These are phyloP conservation scores for Omphaloscelis lunosa DNA, from an alignment of 2,888 invertebrate genomes.

Conservation along the genomic window DNA sequence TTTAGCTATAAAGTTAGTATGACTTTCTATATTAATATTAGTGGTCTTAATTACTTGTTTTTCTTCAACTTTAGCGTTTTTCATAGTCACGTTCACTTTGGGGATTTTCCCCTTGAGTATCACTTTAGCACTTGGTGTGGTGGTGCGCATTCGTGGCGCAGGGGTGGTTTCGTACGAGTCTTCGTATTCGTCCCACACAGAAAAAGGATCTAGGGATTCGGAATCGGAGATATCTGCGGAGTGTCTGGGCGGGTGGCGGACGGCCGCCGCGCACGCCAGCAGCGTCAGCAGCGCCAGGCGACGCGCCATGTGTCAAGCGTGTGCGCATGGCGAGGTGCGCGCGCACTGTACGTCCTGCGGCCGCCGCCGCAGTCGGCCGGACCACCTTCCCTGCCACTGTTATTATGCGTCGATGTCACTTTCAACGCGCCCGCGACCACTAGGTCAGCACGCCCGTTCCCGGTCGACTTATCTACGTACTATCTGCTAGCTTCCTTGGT, in stretches of 20 bases:
- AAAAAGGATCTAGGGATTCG: constrained; percentile 81
- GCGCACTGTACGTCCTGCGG: constrained; percentile 84
- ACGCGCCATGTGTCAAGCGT: constrained; percentile 89
- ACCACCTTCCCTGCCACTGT: constrained; percentile 85
- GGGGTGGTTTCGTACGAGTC: constrained; percentile 79
- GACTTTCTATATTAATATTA: constrained; percentile 86
- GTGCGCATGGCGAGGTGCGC: constrained; percentile 90
- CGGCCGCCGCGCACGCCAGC: constrained; percentile 83
- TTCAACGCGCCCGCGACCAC: constrained; percentile 83
- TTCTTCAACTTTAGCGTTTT: constrained; percentile 78
- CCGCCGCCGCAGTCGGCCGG: constrained; percentile 71
- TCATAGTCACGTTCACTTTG: constrained; percentile 82
- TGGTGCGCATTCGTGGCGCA: constrained; percentile 71
- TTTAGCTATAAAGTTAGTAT: constrained; percentile 87
- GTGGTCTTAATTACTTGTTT: constrained; percentile 84
- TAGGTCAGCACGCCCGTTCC: constrained; percentile 81
- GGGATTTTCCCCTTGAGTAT: constrained; percentile 79
- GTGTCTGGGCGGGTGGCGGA: constrained; percentile 74
- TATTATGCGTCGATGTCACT: constrained; percentile 85
- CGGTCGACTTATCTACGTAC: constrained; percentile 43
- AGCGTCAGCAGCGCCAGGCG: constrained; percentile 89
- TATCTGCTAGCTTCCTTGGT: constrained; percentile 22
- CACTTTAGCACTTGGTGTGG: constrained; percentile 83
- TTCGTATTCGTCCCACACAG: constrained; percentile 84
- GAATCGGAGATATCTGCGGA: constrained; percentile 77